Evolutionary conservation across 2,113 vertebrate genomes (phyloP).

Genomic region (Urocitellus parryii): DNA sequence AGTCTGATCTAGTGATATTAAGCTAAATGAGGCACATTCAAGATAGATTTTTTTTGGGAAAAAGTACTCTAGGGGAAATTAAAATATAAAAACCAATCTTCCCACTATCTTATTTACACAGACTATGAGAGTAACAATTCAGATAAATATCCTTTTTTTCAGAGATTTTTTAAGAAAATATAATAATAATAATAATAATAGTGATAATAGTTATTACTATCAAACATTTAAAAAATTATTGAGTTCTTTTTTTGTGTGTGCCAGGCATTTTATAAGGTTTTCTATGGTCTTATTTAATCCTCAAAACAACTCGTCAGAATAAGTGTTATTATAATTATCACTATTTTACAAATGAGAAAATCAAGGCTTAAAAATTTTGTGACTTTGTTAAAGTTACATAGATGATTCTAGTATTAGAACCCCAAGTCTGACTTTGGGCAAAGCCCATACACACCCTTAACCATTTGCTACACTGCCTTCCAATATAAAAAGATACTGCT

Average conservation of each 20-base stretch:
- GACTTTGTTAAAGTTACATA: constrained; percentile 54
- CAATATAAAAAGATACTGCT: constrained; percentile 16
- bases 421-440: neutral
- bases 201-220: neutral
- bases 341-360: constrained; percentile 51
- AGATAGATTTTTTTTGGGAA: constrained; percentile 32
- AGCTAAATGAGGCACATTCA: neutral
- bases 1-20: constrained; percentile 16
- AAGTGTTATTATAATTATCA: neutral
- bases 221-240: constrained; percentile 5
- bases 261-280: constrained; percentile 49
- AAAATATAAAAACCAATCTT: neutral
- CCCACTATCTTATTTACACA: neutral
- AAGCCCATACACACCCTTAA: neutral
- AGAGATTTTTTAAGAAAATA: constrained; percentile 48
- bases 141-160: constrained; percentile 22
- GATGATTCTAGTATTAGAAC: constrained; percentile 3
- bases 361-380: constrained; percentile 30
- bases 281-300: constrained; percentile 2
- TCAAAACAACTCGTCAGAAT: neutral
- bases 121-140: constrained; percentile 50
- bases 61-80: constrained; percentile 36
- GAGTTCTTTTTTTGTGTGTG: neutral
- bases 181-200: constrained; percentile 1
- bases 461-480: neutral